These are phyloP conservation scores for Tipula confusa DNA, from an alignment of 2,888 invertebrate species.

Conservation along the genomic window DNA sequence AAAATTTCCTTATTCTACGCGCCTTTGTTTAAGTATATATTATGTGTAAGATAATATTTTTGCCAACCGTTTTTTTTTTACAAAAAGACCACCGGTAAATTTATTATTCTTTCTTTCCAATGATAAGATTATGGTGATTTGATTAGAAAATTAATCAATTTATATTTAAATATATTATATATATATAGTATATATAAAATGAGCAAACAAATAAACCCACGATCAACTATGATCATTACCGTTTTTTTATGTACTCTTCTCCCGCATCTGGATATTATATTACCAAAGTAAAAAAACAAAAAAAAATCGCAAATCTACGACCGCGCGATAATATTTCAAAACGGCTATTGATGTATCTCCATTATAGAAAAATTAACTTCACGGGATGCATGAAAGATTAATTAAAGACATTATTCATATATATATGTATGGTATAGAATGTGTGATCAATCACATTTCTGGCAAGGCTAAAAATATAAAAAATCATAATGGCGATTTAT, in stretches of 20 bases:
- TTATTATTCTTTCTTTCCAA: neutral
- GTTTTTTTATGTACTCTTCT: neutral
- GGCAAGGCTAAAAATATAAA: neutral
- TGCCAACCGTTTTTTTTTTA: neutral
- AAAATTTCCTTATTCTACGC: neutral
- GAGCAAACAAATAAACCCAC: neutral
- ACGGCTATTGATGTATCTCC: neutral
- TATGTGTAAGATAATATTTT: neutral
- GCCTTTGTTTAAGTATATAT: neutral
- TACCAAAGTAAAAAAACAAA: neutral
- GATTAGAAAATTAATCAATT: conserved; percentile 20
- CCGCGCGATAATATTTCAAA: neutral
- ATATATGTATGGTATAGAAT: neutral
- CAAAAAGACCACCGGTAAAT: neutral
- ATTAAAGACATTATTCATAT: neutral
- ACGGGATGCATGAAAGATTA: conserved; percentile 3
- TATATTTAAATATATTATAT: neutral
- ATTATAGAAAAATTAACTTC: conserved; percentile 8
- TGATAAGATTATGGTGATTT: conserved; percentile 9
- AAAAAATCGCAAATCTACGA: neutral
- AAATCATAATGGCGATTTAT: neutral
- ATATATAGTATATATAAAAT: no score
- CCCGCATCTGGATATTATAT: conserved; percentile 12
- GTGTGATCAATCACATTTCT: neutral
- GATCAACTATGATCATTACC: neutral